Base-by-base conservation (phyloP, 2,797 vertebrate genomes). In the Gallinago nigripennis region DNA sequence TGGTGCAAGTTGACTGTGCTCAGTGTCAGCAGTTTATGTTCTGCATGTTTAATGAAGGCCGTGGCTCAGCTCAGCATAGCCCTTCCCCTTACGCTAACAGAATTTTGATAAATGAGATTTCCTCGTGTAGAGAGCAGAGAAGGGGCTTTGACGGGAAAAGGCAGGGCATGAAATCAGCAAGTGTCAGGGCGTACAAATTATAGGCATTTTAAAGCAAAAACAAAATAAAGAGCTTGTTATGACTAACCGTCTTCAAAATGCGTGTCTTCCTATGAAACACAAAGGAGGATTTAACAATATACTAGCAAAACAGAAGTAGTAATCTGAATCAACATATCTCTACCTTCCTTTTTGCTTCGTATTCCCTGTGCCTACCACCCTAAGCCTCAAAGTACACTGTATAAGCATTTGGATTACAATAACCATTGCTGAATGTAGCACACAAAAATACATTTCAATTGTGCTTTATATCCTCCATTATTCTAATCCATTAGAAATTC, bases 1-100 rank as follows among this genome's bases (percentile, higher is more conserved):
- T 80, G 71, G 94, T 95, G 94, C 87, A 88, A 94, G 96, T 97
- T 97, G 85, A 81, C 95, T 96, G 97, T 98, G 98, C 98, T 98
- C 98, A 97, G 98, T 98, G 98, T 99, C 98, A 99, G 98, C 98
- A 98, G 98, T 99, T 99, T 98, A 98, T 98, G 98, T 98, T 98
- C 98, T 98, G 98, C 98, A 98, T 99, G 98, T 98, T 98, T 98
- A 99, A 99, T 98, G 98, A 98, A 94, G 97, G 97, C 97, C 98
- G 76, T 51, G 28, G 95, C 97, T 98, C 94, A 35, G 93, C 95
- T 97, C 96, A 85, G 93, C 92, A 78, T 75, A 94, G 96, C 92
- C 95, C 92, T 97, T 98, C 97, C 94, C 97, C 95, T 97, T 97
- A 98, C 97, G 96, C 97, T 96, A 94, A 97, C 98, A 97, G 98